Evolutionary conservation across 2,888 invertebrate genomes (phyloP), one percentile per base, ranked within the genome.

Genomic region (Drosophila monieri): DNA sequence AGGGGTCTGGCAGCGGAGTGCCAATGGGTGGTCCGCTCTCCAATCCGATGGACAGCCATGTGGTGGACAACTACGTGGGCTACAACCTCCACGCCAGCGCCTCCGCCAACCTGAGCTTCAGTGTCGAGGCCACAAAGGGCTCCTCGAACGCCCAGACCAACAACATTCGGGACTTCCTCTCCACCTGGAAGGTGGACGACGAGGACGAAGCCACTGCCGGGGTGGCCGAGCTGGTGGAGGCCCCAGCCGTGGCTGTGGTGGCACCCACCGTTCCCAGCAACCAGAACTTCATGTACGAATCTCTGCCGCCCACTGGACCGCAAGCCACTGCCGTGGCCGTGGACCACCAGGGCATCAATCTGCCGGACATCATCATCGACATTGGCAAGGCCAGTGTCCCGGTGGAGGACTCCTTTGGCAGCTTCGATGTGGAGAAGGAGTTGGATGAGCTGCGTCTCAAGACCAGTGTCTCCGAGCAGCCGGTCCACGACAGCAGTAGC

Each of bases 111-210:
- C 18, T 49, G 0, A 37, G 14, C 18, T 66, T 44, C 14, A 14
- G 25, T 6, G 69, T 68, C 18, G 69, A 66, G 10, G 15, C 58
- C 0, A 14, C 57, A 0, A 68, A 66, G 10, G 30, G 35, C 1
- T 21, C 64, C 10, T 41, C 47, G n/a, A 55, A 55, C 12, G 23
- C 61, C 14, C 75, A 74, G 3, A 90, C 85, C 52, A 88, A 90
- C 30, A 92, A 90, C 53, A 78, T 92, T 18, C 88, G 92, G 0
- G 92, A 92, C 69, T 92, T 91, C 52, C 79, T 92, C 1, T 76
- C 91, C 15, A 89, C 90, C 15, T 92, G 92, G 92, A 92, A 92
- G 56, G 91, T 91, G 60, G 91, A 91, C 59, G 92, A 92, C 35
- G 91, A 92, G 32, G 92, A 92, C 9, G 91, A 89, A 30, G 51